Evolutionary conservation across 2,113 vertebrate genomes (phyloP).

Genomic region (Laterallus jamaicensis): DNA sequence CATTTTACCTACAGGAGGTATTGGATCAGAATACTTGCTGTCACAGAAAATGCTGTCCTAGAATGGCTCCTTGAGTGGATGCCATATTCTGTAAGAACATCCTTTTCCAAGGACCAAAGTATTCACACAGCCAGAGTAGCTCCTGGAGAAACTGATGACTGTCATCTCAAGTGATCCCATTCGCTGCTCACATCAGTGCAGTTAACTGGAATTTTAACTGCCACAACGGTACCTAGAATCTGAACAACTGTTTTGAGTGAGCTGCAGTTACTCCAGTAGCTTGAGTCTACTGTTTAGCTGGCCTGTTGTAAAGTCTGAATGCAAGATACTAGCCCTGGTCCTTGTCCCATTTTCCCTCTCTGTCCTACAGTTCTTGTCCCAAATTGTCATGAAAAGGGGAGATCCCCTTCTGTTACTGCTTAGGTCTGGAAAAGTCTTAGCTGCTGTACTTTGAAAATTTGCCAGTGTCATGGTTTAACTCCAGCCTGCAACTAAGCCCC

Average conservation of each 20-base stretch:
- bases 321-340: not conserved
- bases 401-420: not conserved
- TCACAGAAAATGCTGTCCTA: not conserved
- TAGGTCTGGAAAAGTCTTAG: not conserved
- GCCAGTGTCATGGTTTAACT: not conserved
- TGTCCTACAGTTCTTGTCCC: not conserved
- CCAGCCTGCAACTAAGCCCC: no score
- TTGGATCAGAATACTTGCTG: not conserved
- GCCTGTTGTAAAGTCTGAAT: not conserved
- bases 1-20: not conserved
- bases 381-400: not conserved
- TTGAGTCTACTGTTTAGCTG: not conserved
- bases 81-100: not conserved
- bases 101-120: not conserved
- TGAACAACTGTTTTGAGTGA: not conserved
- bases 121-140: not conserved
- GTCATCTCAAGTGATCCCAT: not conserved
- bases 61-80: no score
- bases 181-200: not conserved
- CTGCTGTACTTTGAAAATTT: not conserved
- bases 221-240: not conserved
- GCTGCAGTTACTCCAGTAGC: not conserved
- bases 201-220: not conserved
- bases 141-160: not conserved
- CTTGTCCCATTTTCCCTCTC: not conserved